phyloP scores from a whole-genome alignment of 2,888 invertebrate genomes.

The Platerodrilus igneus region DNA sequence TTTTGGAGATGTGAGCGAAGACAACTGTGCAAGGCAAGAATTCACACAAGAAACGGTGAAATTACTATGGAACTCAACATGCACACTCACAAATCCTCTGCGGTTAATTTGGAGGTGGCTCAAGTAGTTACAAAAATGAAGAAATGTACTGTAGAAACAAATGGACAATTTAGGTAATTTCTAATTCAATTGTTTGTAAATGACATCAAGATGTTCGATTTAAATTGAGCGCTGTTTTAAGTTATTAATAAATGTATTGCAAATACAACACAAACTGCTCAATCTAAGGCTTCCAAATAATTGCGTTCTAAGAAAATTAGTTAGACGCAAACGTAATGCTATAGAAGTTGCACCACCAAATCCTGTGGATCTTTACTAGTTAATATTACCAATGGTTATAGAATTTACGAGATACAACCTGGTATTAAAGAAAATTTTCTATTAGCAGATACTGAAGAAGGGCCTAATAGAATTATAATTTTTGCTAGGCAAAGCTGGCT shows the following conservation, averaged over 20 bases:
- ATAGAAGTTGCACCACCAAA: slow-evolving; percentile 9
- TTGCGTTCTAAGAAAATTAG: slow-evolving; percentile 10
- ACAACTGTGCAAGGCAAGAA: slow-evolving; percentile 5
- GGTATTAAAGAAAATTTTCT: slow-evolving; percentile 12
- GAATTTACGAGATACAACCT: slow-evolving; percentile 4
- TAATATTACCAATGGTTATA: slow-evolving; percentile 11
- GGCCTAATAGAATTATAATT: slow-evolving; percentile 8
- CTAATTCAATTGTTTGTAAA: slow-evolving; percentile 2
- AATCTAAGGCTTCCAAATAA: slow-evolving; percentile 14
- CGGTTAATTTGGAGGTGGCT: slow-evolving; percentile 14
- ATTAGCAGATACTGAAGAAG: slow-evolving; percentile 9
- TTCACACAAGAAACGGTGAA: slow-evolving; percentile 8
- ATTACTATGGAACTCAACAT: slow-evolving; percentile 6
- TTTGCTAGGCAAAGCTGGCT: slow-evolving; percentile 11
- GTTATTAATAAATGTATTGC: slow-evolving; percentile 10
- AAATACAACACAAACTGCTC: slow-evolving; percentile 9
- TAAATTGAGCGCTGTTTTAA: slow-evolving; percentile 1
- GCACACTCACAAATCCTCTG: slow-evolving; percentile 5
- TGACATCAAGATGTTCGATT: not conserved
- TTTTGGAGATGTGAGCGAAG: slow-evolving; percentile 12
- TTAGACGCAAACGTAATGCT: slow-evolving; percentile 10
- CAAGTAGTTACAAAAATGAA: slow-evolving; percentile 7
- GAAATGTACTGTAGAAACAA: slow-evolving; percentile 14
- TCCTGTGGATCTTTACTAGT: slow-evolving; percentile 8
- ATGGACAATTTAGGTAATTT: too few species aligned